Evolutionary conservation across 2,113 vertebrate genomes (phyloP).

Genomic region (Elaphurus davidianus): DNA sequence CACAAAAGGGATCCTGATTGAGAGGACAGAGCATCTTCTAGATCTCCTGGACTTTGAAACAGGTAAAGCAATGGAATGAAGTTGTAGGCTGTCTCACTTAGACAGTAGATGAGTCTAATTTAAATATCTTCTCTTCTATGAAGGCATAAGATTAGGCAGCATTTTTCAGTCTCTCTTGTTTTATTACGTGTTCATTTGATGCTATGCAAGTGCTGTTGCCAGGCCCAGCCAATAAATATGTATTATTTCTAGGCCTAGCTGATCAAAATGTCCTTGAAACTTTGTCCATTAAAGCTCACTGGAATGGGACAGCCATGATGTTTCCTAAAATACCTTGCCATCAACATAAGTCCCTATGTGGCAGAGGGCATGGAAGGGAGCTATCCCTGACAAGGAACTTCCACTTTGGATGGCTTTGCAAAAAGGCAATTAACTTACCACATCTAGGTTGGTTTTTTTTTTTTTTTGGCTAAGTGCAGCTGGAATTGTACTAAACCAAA

Average conservation of each 20-base stretch:
- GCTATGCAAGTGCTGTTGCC: not conserved
- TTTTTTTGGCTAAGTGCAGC: not conserved
- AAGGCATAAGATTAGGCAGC: not conserved
- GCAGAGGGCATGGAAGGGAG: not conserved
- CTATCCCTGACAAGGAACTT: not conserved
- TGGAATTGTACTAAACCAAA: not conserved
- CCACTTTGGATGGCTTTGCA: not conserved
- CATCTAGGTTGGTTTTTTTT: not conserved
- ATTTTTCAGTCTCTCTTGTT: not conserved
- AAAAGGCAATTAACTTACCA: not conserved
- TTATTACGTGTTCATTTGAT: not conserved
- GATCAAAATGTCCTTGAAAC: not conserved
- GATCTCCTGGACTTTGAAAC: not conserved
- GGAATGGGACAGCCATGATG: not conserved
- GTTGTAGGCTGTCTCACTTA: not conserved
- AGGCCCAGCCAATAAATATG: not conserved
- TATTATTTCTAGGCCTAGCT: not conserved
- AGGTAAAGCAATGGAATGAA: not conserved
- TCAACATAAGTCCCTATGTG: not conserved
- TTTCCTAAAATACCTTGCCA: not conserved
- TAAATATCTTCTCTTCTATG: not conserved
- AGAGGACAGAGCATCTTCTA: not conserved
- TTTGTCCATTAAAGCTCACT: not conserved
- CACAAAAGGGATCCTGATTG: not conserved
- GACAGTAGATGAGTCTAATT: not conserved